Evolutionary conservation across 2,113 vertebrate species (phyloP).

Genomic region (Syngnathus typhle): DNA sequence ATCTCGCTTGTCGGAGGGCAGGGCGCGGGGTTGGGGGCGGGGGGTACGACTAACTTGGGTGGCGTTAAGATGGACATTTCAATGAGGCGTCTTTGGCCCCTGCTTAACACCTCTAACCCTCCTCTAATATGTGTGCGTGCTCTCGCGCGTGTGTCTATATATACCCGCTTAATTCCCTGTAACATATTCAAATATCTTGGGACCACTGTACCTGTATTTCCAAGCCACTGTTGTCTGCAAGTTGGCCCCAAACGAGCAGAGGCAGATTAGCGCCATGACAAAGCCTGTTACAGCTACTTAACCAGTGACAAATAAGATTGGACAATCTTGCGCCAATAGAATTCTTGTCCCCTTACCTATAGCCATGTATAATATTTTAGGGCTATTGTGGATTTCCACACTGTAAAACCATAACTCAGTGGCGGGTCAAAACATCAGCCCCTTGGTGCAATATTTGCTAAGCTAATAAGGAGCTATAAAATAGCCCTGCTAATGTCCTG

Average conservation of each 20-base stretch:
- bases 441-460: constrained; percentile 37
- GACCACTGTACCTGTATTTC: constrained; percentile 36
- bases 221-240: constrained; percentile 47
- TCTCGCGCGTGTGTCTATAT: constrained; percentile 25
- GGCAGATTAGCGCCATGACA: constrained; percentile 64
- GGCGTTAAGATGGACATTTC: constrained; percentile 69
- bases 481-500: constrained; percentile 46
- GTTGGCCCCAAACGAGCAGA: constrained; percentile 56
- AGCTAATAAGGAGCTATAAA: constrained; percentile 57
- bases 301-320: constrained; percentile 61
- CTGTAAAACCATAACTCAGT: constrained; percentile 8
- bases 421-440: constrained; percentile 27
- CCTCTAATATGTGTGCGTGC: constrained; percentile 34
- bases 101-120: constrained; percentile 59
- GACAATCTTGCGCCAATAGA: constrained; percentile 44
- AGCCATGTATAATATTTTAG: constrained; percentile 11
- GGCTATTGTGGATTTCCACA: not conserved
- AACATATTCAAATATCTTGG: constrained; percentile 52
- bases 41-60: constrained; percentile 57
- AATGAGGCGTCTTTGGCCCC: constrained; percentile 61
- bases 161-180: constrained; percentile 58
- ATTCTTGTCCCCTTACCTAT: constrained; percentile 37
- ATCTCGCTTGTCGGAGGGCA: constrained; percentile 59
- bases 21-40: not conserved
- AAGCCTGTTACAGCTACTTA: constrained; percentile 70